Percentiles rank a stretch among this genome's conserved stretches.
phyloP scores from a whole-genome alignment of 2,888 invertebrate species.

The Cerceris ruficornis region DNA sequence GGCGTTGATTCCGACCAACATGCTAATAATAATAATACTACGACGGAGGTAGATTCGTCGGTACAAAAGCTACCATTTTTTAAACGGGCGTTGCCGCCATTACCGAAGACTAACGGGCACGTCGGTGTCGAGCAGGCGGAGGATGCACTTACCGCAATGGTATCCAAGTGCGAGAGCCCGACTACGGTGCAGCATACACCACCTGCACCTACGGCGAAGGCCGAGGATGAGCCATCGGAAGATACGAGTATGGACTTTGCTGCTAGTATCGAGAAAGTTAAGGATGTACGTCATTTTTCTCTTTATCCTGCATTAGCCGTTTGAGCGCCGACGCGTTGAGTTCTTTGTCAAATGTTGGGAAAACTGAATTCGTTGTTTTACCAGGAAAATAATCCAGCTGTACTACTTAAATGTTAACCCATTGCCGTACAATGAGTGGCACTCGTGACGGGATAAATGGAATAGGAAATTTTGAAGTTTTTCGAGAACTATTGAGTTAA shows the following conservation, averaged over 20 bases:
- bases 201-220: slow-evolving; percentile 81
- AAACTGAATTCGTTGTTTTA: no score
- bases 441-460: no score
- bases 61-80: slow-evolving; percentile 84
- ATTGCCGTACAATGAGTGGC: no score
- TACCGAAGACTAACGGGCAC: slow-evolving; percentile 84
- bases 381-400: no score
- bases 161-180: slow-evolving; percentile 76
- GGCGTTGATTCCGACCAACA: slow-evolving; percentile 73
- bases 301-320: neutral
- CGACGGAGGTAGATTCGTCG: slow-evolving; percentile 77
- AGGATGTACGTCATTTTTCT: slow-evolving; percentile 88
- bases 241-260: slow-evolving; percentile 91
- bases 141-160: slow-evolving; percentile 76
- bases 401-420: no score
- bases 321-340: no score
- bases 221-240: slow-evolving; percentile 81
- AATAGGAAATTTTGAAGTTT: no score
- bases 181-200: slow-evolving; percentile 71
- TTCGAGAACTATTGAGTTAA: no score
- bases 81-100: slow-evolving; percentile 87
- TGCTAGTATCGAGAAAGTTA: slow-evolving; percentile 95
- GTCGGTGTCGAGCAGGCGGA: slow-evolving; percentile 79
- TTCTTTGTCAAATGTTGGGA: no score
- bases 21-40: slow-evolving; percentile 74